Evolutionary conservation across 2,797 vertebrate genomes (phyloP).

Genomic region (Xerus rutilus): DNA sequence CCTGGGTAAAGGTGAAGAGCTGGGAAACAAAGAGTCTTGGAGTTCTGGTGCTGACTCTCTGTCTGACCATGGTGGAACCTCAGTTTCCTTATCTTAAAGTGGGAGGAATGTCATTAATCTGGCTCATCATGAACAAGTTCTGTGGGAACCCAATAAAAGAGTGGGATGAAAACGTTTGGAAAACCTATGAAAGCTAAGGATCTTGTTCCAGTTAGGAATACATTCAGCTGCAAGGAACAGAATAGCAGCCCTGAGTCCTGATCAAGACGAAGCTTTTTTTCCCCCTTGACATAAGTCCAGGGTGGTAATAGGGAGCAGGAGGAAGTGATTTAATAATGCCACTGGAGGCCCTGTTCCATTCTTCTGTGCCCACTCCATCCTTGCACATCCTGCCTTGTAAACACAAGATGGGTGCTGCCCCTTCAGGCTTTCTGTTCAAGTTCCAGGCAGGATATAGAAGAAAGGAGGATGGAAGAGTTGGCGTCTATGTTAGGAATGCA

Average conservation of each 20-base stretch:
- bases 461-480: background rate
- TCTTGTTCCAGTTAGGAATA: background rate
- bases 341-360: rapidly evolving
- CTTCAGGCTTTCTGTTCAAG: background rate
- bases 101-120: background rate
- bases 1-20: background rate
- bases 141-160: background rate
- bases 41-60: background rate
- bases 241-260: background rate
- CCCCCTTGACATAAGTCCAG: background rate
- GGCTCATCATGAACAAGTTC: background rate
- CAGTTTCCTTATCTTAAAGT: background rate
- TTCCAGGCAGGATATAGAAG: background rate
- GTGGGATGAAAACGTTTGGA: background rate
- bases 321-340: background rate
- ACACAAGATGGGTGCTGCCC: background rate
- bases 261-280: background rate
- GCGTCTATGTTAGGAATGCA: background rate
- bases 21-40: background rate
- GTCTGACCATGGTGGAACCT: background rate
- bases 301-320: background rate
- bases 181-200: background rate
- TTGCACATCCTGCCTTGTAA: background rate
- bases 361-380: background rate
- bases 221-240: background rate